Conservation (phyloP, 2,113 vertebrate genomes). For the Rhagologus leucostigma region DNA sequence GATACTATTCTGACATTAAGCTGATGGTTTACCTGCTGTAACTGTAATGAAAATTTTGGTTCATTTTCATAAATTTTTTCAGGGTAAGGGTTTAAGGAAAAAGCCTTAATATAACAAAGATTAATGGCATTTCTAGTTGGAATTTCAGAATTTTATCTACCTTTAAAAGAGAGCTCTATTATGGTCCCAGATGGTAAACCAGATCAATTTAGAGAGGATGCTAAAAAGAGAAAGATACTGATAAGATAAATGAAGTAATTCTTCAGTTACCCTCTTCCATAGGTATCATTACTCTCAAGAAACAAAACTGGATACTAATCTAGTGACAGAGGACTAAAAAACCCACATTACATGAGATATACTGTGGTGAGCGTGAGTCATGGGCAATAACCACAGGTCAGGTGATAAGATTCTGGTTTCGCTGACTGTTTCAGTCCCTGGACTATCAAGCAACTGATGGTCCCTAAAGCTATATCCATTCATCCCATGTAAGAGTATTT, state of each 20-base stretch:
- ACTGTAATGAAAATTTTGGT: slow-evolving; percentile 4
- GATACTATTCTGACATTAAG: background rate
- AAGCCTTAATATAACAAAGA: background rate
- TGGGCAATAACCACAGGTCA: background rate
- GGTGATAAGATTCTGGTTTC: background rate
- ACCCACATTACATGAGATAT: background rate
- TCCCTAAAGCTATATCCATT: background rate
- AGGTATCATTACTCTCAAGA: background rate
- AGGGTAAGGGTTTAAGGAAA: background rate
- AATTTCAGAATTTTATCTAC: background rate
- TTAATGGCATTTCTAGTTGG: background rate
- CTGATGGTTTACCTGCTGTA: background rate
- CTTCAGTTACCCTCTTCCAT: background rate
- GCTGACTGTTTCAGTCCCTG: background rate
- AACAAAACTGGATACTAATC: background rate
- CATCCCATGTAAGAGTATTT: background rate
- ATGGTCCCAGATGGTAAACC: background rate
- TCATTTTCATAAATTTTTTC: background rate
- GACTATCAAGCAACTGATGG: background rate
- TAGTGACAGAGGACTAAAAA: background rate
- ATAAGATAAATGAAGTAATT: background rate
- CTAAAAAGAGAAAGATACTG: background rate
- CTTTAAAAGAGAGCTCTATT: background rate
- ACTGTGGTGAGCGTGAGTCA: background rate
- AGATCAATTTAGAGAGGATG: background rate